Evolutionary conservation across 2,797 vertebrate species (phyloP), one percentile per base, ranked within the genome.

Genomic region (Crocidura indochinensis): DNA sequence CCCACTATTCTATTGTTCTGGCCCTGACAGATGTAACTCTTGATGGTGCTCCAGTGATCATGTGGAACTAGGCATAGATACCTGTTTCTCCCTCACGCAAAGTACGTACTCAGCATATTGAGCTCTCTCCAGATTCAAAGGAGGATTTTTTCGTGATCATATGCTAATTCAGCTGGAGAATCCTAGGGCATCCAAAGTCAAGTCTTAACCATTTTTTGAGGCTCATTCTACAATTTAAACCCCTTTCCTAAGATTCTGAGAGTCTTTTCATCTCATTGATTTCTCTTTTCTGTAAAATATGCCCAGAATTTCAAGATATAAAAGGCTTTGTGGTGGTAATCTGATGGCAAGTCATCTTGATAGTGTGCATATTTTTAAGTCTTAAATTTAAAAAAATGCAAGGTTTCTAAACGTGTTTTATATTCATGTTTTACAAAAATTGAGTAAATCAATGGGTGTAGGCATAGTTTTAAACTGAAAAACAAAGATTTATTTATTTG

Each of bases 241-340:
- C 44, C 10, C 76, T 56, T 79, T 22, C 4, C 29, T 29, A 67
- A 68, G 3, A 67, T 46, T 84, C 80, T 64, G 7, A 17, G 27
- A 68, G 9, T 67, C 44, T 78, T 79, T 26, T 86, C 64, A 51
- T 14, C 1, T 93, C 44, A 80, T 24, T 9, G 26, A 65, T 76
- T 84, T 90, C 44, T 79, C 74, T 46, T 29, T 90, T 84, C 65
- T 92, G 31, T 88, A 84, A 83, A 86, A 89, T 89, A 65, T 26
- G 65, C 6, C 47, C 6, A 60, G 88, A 72, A 75, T 79, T 86
- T 95, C 49, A 82, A 11, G 29, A 51, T 49, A 92, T 47, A 90
- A 85, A 29, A 5, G 27, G 17, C 72, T 73, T 84, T 67, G 38
- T 60, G n/a, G 27, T 8, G 7, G 38, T 22, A 82, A 4, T 76